These are phyloP conservation scores for Poecilia wingei DNA, from an alignment of 2,797 vertebrate genomes.

Conservation along the genomic window DNA sequence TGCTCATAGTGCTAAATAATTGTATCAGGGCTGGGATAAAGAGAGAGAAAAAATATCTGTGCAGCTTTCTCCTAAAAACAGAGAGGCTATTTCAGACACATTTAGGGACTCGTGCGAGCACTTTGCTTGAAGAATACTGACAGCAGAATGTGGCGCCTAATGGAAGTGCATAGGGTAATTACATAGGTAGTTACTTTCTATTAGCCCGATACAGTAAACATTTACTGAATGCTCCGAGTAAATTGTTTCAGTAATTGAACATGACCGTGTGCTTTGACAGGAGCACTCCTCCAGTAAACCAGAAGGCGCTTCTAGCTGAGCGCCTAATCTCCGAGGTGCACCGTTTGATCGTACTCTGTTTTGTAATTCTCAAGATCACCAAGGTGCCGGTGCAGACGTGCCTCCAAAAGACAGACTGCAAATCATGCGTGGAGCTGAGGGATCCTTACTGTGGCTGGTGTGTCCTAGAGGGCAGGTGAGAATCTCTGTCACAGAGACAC, in stretches of 20 bases:
- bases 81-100: background rate
- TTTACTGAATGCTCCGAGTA: slow-evolving; percentile 13
- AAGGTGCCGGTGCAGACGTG: slow-evolving; percentile 92
- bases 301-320: slow-evolving; percentile 24
- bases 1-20: slow-evolving; percentile 3
- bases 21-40: slow-evolving; percentile 7
- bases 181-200: slow-evolving; percentile 1
- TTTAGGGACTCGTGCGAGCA: background rate
- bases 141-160: slow-evolving; percentile 4
- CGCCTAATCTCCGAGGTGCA: slow-evolving; percentile 32
- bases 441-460: slow-evolving; percentile 99
- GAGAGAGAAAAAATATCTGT: background rate
- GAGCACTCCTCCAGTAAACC: slow-evolving; percentile 27
- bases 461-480: slow-evolving; percentile 91
- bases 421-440: slow-evolving; percentile 84
- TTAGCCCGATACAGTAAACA: slow-evolving; percentile 14
- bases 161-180: slow-evolving; percentile 14
- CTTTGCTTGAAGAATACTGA: background rate
- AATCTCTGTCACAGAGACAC: slow-evolving; percentile 8
- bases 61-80: slow-evolving; percentile 1
- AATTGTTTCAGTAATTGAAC: slow-evolving; percentile 24
- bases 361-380: slow-evolving; percentile 82
- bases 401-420: slow-evolving; percentile 82
- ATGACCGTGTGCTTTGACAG: slow-evolving; percentile 13
- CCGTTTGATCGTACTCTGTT: slow-evolving; percentile 45